Conservation (phyloP, 2,888 invertebrate species). For the Acleris emargana region DNA sequence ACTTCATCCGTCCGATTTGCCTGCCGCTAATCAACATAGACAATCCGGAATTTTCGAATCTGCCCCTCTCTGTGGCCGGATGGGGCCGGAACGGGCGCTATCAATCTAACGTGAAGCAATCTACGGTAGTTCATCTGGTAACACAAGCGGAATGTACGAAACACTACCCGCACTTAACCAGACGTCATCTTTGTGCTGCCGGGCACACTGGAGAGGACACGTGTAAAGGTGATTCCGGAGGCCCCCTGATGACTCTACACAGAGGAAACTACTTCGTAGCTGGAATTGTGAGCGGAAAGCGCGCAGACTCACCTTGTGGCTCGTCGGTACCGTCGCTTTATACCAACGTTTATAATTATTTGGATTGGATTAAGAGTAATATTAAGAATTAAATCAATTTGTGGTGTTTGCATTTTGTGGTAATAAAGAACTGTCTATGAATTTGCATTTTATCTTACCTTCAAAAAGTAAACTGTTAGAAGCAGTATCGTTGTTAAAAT, state of each 20-base stretch:
- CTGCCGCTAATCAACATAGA: slow-evolving; percentile 69
- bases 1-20: slow-evolving; percentile 73
- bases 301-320: slow-evolving; percentile 71
- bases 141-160: slow-evolving; percentile 60
- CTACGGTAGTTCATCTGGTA: slow-evolving; percentile 67
- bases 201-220: slow-evolving; percentile 72
- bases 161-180: slow-evolving; percentile 60
- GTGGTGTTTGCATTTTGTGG: neutral
- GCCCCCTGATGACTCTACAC: slow-evolving; percentile 71
- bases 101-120: slow-evolving; percentile 67
- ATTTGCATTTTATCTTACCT: neutral
- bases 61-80: slow-evolving; percentile 68
- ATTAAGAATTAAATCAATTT: slow-evolving; percentile 47
- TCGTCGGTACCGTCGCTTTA: slow-evolving; percentile 72
- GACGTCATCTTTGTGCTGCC: slow-evolving; percentile 69
- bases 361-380: slow-evolving; percentile 63
- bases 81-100: slow-evolving; percentile 72
- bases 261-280: slow-evolving; percentile 66
- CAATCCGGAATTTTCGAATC: slow-evolving; percentile 57
- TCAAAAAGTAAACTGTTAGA: neutral
- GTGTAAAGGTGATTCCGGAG: slow-evolving; percentile 77
- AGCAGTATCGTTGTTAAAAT: no score
- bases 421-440: no score
- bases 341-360: slow-evolving; percentile 69
- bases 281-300: slow-evolving; percentile 75